A percentile compares a stretch with the other conserved stretches of the same genome.
Evolutionary conservation across 2,797 vertebrate genomes (phyloP).

Genomic region (Cyprinodon diabolis): DNA sequence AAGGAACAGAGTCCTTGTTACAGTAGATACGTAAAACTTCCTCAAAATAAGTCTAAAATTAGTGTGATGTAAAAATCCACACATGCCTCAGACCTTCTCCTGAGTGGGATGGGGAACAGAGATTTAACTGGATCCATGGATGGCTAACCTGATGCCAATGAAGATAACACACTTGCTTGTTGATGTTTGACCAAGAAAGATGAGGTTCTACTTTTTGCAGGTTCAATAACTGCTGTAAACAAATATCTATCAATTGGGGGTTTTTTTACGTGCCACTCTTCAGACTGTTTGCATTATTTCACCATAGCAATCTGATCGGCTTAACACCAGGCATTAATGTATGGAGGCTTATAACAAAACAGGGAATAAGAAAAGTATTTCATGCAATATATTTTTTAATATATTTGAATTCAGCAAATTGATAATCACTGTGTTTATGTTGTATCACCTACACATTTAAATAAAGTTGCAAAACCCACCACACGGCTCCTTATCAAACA

Average conservation of each 20-base stretch:
- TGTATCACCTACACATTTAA: conserved; percentile 10
- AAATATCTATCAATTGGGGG: conserved; percentile 47
- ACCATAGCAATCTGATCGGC: conserved; percentile 22
- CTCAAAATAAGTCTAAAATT: conserved; percentile 57
- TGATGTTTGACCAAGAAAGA: conserved; percentile 53
- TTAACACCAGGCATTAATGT: conserved; percentile 7
- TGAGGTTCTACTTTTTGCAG: conserved; percentile 51
- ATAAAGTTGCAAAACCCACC: conserved; percentile 38
- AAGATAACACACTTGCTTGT: conserved; percentile 71
- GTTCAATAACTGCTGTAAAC: conserved; percentile 51
- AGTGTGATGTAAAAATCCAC: conserved; percentile 57
- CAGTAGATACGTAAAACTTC: conserved; percentile 42
- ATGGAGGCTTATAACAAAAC: conserved; percentile 9
- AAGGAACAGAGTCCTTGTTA: conserved; percentile 13
- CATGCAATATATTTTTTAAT: neutral
- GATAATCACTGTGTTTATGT: neutral
- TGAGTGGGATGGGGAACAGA: conserved; percentile 55
- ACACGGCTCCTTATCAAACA: conserved; percentile 40
- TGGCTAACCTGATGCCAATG: conserved; percentile 70
- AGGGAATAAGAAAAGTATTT: neutral
- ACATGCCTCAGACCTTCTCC: conserved; percentile 63
- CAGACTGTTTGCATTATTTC: conserved; percentile 24
- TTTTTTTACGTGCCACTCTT: conserved; percentile 33
- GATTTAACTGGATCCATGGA: conserved; percentile 65
- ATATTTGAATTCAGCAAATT: neutral